Evolutionary conservation across 2,797 vertebrate species (phyloP), one percentile per base, ranked within the genome.

Genomic region (Liparis tanakae): DNA sequence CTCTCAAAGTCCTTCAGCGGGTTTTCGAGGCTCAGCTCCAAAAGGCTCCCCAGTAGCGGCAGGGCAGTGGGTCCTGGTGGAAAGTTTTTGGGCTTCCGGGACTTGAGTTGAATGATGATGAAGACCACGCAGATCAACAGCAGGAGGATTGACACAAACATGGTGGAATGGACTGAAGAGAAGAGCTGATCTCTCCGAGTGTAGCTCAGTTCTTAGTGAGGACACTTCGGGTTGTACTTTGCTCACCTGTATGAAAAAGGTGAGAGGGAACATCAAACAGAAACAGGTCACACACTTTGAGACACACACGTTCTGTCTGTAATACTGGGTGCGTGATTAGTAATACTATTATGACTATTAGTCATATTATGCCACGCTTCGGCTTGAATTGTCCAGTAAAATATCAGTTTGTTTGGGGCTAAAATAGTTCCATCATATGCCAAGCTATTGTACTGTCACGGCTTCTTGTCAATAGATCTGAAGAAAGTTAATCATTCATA

Each of bases 1-100:
- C 64, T 86, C 56, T 90, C 85, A 61, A 92, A 85, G 78, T 89
- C 89, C 13, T 78, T 50, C 53, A 92, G 50, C 15, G 87, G 91
- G 44, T 91, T 92, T 0, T 85, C 67, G 0, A 88, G 20, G 55
- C 44, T 82, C 43, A 93, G 34, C 7, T 82, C 44, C 34, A 91
- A 55, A 44, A 89, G 60, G 67, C 87, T 92, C 5, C 91, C 91
- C 17, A 91, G 7, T 5, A 92, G 0, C 0, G 89, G 90, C 22
- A 91, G 70, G 2, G 33, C 1, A 0, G n/a, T 1, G 2, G 90
- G 91, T 22, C 91, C 90, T 0, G 89, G 87, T 8, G 91, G 90
- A 37, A 92, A 92, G 74, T 88, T 90, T 57, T 88, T 93, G 7
- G 88, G 85, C 55, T 87, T 84, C 41, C 20, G 30, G 18, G 62